A percentile compares a stretch with the other conserved stretches of the same genome.
Conservation (phyloP, 2,113 vertebrate genomes). For the Cacatua alba region DNA sequence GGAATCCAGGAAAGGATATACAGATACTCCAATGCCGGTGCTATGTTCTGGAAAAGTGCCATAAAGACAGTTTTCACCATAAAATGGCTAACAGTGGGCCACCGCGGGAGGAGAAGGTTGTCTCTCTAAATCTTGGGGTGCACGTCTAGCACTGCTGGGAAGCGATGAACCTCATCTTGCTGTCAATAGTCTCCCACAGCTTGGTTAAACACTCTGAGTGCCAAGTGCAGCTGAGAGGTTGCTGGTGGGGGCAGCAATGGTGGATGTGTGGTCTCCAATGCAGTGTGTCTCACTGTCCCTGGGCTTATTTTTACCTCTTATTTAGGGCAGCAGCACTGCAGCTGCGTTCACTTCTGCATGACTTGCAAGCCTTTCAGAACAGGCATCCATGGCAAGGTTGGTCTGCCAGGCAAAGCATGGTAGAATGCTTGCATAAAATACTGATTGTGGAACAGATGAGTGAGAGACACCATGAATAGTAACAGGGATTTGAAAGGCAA, state of each 20-base stretch:
- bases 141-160: background rate
- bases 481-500: background rate
- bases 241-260: background rate
- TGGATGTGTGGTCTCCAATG: background rate
- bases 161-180: background rate
- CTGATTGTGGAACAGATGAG: background rate
- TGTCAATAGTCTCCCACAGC: background rate
- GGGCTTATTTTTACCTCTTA: background rate
- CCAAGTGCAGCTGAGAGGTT: background rate
- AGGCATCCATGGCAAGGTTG: background rate
- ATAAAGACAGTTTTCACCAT: background rate
- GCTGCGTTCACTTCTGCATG: accelerated
- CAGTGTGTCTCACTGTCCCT: background rate
- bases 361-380: background rate
- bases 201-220: background rate
- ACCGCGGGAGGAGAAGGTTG: background rate
- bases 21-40: background rate
- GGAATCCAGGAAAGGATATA: background rate
- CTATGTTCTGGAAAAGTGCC: background rate
- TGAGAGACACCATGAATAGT: background rate
- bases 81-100: background rate
- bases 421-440: accelerated
- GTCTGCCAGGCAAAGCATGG: background rate
- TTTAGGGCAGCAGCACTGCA: background rate
- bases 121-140: background rate